Evolutionary conservation across 2,113 vertebrate species (phyloP).

Genomic region (Donacobius atricapilla): DNA sequence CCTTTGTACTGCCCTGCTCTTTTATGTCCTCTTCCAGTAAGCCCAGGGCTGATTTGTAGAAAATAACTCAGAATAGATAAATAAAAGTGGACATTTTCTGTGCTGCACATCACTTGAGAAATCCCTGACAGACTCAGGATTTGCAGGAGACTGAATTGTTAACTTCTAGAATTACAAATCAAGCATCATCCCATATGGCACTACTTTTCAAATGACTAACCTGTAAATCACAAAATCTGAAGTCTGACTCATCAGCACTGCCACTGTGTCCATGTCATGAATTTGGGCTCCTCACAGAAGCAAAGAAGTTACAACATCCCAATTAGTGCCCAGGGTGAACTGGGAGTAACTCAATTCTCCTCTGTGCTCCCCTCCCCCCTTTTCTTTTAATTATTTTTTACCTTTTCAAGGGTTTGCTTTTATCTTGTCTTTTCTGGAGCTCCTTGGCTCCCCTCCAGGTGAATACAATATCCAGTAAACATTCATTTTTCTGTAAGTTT

Average conservation of each 20-base stretch:
- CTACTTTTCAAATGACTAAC: not conserved
- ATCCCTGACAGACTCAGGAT: not conserved
- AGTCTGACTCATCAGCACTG: not conserved
- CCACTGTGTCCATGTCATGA: not conserved
- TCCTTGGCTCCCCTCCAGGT: not conserved
- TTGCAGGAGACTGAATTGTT: conserved; percentile 8
- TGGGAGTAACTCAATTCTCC: not conserved
- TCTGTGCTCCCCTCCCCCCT: rapidly evolving
- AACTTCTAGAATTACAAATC: conserved; percentile 48
- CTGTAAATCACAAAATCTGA: not conserved
- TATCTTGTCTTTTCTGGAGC: not conserved
- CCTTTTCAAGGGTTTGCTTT: not conserved
- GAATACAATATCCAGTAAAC: not conserved
- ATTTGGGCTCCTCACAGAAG: not conserved
- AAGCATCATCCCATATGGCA: not conserved
- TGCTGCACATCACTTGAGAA: conserved; percentile 16
- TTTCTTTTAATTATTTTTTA: not conserved
- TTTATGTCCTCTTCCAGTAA: not conserved
- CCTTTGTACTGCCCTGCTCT: too few relatives aligned
- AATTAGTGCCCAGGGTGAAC: not conserved
- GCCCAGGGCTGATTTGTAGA: not conserved
- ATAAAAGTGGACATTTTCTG: not conserved
- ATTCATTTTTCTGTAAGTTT: not conserved
- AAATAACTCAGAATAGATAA: not conserved
- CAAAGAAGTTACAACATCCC: not conserved